Evolutionary conservation across 2,888 invertebrate species (phyloP), one percentile per base, ranked within the genome.

Genomic region (Trissolcus brochymenae): DNA sequence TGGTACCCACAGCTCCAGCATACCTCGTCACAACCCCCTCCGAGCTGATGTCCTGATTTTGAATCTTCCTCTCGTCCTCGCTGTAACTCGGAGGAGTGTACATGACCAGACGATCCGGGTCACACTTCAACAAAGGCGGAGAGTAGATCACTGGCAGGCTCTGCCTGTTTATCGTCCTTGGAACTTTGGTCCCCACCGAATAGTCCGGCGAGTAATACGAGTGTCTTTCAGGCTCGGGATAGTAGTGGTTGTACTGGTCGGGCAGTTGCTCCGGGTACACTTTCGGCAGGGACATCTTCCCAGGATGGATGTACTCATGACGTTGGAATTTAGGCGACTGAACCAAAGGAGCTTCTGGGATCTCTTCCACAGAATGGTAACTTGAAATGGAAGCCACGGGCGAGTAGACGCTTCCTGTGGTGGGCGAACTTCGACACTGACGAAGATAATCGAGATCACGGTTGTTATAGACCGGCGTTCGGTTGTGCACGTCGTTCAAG

Each of bases 11-110:
- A 3, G 88, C 89, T 55, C 86, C 85, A 0, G 89, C 81, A 60
- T 88, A 88, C 16, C 88, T 83, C 6, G 89, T 89, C 0, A 89
- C 85, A 0, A 89, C 80, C 0, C 88, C 87, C 1, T 87, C 87
- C 0, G 86, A 78, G 14, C 87, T 86, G 57, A 88, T 87, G 29
- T 89, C 88, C 62, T 88, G 88, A 62, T 89, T 88, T 55, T 86
- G 80, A 7, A 88, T 88, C 40, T 87, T 83, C 43, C 83, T 81
- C 29, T 85, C 85, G 75, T 35, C 54, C 41, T 41, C 35, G 51
- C 3, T 14, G 14, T 66, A 76, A 4, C 43, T 57, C 4, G 77
- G 59, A 53, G 70, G 75, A 17, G 56, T 13, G 50, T 68, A 73
- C 14, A 67, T 13, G 16, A 67, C 16, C 9, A 25, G 6, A 25